Percentiles rank a stretch among this genome's conserved stretches.
These are phyloP conservation scores for Thripadectes ignobilis DNA, from an alignment of 2,797 vertebrate genomes.

Conservation along the genomic window DNA sequence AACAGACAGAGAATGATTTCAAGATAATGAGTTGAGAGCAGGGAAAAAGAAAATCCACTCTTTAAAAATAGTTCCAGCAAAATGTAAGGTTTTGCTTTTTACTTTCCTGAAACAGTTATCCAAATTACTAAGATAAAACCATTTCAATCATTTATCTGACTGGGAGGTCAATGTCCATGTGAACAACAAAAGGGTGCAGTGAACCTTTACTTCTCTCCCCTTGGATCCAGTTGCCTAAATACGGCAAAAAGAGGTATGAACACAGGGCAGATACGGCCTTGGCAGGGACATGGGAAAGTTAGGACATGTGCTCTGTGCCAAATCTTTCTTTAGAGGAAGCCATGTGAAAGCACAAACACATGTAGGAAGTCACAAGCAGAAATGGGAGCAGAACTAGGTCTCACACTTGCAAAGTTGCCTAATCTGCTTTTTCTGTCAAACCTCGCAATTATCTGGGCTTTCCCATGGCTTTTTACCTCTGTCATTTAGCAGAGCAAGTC, in stretches of 20 bases:
- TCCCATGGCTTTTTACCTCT: neutral
- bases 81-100: neutral
- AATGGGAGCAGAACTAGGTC: neutral
- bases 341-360: slow-evolving; percentile 34
- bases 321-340: slow-evolving; percentile 6
- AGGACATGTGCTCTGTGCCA: neutral
- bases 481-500: neutral
- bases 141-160: neutral
- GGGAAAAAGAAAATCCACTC: neutral
- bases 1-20: neutral
- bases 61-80: neutral
- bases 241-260: neutral
- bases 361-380: neutral
- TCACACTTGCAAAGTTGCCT: neutral
- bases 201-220: slow-evolving; percentile 2
- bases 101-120: neutral
- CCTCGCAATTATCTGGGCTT: neutral
- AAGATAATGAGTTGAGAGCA: neutral
- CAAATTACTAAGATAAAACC: neutral
- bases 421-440: neutral
- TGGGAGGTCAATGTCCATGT: neutral
- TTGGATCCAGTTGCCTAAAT: slow-evolving; percentile 16
- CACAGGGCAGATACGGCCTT: neutral
- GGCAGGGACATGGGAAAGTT: neutral
- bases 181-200: neutral